Evolutionary conservation across 2,888 invertebrate species (phyloP), one percentile per base, ranked within the genome.

Genomic region (Cantharis flavilabris): DNA sequence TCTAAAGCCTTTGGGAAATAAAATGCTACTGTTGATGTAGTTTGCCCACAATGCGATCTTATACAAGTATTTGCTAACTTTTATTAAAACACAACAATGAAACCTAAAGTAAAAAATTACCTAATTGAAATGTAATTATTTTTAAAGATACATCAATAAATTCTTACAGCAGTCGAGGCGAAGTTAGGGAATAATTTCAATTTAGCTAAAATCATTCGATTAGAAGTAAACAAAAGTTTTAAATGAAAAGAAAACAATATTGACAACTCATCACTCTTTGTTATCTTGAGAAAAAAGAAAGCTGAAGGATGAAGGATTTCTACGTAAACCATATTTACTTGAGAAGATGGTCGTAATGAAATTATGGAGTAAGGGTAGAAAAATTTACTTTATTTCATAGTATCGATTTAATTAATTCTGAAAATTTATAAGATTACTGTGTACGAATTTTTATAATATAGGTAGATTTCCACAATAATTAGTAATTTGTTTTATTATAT

Each of bases 191-290:
- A 64, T 64, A 64, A 64, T 64, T 64, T 64, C 64, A 64, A 28
- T 14, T 71, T 49, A 16, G 49, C 62, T 71, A 20, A 26, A 71
- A 26, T 62, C 23, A 63, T 64, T 64, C 64, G 23, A 71, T 62
- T 23, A 49, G n/a, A 71, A 26, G 72, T 33, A 73, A 69, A 69
- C 62, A 69, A 62, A 73, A 73, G 69, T 69, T 73, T 73, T 69
- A 69, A 73, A 73, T 69, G 73, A 73, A 73, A 73, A 62, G 73
- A 73, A 69, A 73, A 73, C 73, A 73, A 69, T 69, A 69, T 73
- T 62, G 73, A 69, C 73, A 73, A 26, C 49, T 67, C 72, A 69
- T 69, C 69, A 62, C 49, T 69, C 26, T 62, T 33, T 30, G 26
- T 64, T 64, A 49, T 73, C 28, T 26, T 18, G 26, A 28, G 69